Evolutionary conservation across 1,140 invertebrate species (phyloP).

Genomic region (Mycetomoellerius zeteki): DNA sequence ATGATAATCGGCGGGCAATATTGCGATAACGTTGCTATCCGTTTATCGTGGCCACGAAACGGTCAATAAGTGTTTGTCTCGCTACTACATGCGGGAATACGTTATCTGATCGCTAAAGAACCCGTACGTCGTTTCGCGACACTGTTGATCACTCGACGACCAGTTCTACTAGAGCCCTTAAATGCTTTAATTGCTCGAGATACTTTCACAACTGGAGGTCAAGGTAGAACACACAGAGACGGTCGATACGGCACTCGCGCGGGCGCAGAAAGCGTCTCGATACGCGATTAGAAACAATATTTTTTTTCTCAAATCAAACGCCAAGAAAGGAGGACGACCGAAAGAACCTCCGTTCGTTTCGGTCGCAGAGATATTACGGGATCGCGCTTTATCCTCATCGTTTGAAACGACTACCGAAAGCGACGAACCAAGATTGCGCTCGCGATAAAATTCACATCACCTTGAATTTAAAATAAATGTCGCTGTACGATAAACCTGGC

Average conservation of each 20-base stretch:
- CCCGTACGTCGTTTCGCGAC: not conserved
- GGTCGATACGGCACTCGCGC: constrained; percentile 71
- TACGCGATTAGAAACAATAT: not conserved
- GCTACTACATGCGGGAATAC: too few relatives aligned
- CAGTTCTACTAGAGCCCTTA: constrained; percentile 51
- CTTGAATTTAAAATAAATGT: constrained; percentile 56
- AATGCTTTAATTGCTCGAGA: constrained; percentile 70
- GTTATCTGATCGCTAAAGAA: not conserved
- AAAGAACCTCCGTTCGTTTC: not conserved
- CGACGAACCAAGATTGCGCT: not conserved
- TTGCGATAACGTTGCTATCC: constrained; percentile 43
- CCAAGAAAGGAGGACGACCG: too few relatives aligned
- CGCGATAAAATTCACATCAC: constrained; percentile 44
- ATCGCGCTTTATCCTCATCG: not conserved
- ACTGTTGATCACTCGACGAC: constrained; percentile 7
- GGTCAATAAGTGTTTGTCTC: constrained; percentile 25
- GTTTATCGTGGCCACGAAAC: constrained; percentile 19
- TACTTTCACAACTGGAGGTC: constrained; percentile 70
- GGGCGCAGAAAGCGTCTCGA: constrained; percentile 41
- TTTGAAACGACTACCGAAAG: not conserved
- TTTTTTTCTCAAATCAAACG: not conserved
- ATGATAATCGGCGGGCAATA: constrained; percentile 12
- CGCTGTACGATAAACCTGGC: constrained; percentile 10
- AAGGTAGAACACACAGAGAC: constrained; percentile 64
- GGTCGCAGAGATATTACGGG: not conserved